Conservation (phyloP, 2,113 vertebrate species). For the Triplophysa rosa region DNA sequence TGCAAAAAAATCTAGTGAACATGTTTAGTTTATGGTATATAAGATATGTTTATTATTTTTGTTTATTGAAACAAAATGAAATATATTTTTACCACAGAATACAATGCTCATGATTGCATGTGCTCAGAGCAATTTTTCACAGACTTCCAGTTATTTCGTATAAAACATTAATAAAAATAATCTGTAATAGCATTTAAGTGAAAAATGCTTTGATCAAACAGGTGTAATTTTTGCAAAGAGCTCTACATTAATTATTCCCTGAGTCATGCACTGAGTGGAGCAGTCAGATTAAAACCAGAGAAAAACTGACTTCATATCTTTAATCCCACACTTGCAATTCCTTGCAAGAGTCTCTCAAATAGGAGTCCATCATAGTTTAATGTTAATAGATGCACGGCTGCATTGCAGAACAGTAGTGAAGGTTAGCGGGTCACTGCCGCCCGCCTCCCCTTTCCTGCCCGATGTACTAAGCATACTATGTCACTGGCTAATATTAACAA, state of each 20-base stretch:
- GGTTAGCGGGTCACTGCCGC: conserved; percentile 63
- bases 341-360: conserved; percentile 45
- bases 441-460: conserved; percentile 66
- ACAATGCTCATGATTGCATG: not conserved
- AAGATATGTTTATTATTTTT: not conserved
- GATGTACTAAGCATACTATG: conserved; percentile 70
- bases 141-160: not conserved
- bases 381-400: conserved; percentile 57
- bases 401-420: conserved; percentile 53
- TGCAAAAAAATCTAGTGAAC: not conserved
- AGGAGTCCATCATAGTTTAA: conserved; percentile 44
- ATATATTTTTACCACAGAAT: not conserved
- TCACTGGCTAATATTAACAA: conserved; percentile 86
- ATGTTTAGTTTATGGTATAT: not conserved
- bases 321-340: not conserved
- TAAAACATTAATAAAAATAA: not conserved
- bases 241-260: not conserved
- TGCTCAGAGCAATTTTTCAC: not conserved
- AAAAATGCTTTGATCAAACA: conserved; percentile 50
- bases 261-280: not conserved
- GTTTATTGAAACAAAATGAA: not conserved
- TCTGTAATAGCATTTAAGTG: not conserved
- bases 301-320: conserved; percentile 32
- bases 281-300: conserved; percentile 55
- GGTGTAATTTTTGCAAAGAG: conserved; percentile 59